Percentiles rank a stretch among this genome's conserved stretches.
These are phyloP conservation scores for Drosophila buzzatii DNA, from an alignment of 2,888 invertebrate species.

Conservation along the genomic window DNA sequence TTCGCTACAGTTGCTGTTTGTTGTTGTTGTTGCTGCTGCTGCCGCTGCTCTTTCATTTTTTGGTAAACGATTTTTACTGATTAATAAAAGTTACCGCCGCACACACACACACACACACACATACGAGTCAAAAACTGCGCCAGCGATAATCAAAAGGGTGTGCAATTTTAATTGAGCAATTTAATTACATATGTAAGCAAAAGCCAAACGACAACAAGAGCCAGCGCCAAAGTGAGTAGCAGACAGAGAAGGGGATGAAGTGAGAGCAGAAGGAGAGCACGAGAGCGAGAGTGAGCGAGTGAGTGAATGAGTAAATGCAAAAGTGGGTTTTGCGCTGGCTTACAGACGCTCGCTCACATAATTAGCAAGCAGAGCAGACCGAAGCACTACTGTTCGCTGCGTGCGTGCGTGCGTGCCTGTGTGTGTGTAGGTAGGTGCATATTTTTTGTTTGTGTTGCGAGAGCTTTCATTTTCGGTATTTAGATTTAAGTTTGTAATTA, in stretches of 20 bases:
- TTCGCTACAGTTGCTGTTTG: conserved; percentile 4
- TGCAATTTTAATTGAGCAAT: conserved; percentile 85
- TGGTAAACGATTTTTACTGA: conserved; percentile 73
- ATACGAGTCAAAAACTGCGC: conserved; percentile 45
- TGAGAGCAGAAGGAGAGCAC: background rate
- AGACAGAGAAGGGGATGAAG: background rate
- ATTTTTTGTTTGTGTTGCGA: conserved; percentile 41
- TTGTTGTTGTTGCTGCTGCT: conserved; percentile 5
- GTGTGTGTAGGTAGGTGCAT: conserved; percentile 39
- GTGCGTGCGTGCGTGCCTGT: background rate
- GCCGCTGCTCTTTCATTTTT: conserved; percentile 39
- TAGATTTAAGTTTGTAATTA: conserved; percentile 75
- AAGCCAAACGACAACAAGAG: conserved; percentile 55
- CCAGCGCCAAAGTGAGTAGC: conserved; percentile 10
- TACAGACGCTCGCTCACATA: conserved; percentile 50
- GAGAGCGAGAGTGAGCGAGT: background rate
- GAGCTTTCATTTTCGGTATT: conserved; percentile 63
- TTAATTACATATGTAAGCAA: conserved; percentile 84
- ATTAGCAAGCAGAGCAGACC: conserved; percentile 56
- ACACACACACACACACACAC: conserved; percentile 25
- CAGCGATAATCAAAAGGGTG: conserved; percentile 85
- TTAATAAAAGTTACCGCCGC: conserved; percentile 65
- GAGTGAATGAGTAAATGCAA: background rate
- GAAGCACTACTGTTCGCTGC: background rate
- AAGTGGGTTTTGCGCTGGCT: conserved; percentile 10